Base-by-base conservation (phyloP, 2,888 invertebrate genomes). In the Byasa hedistus region DNA sequence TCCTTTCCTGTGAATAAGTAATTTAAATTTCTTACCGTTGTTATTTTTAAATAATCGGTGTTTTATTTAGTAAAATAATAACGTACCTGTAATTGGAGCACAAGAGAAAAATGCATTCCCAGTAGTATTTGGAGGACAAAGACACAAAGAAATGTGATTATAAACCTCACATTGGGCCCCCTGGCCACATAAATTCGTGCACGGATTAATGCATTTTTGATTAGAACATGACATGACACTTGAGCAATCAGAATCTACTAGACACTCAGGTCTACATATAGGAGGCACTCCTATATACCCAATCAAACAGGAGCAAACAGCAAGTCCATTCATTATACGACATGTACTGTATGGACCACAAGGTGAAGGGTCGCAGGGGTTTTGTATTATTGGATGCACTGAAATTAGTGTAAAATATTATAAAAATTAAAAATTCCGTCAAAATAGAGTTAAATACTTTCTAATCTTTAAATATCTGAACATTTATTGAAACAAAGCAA, bases 301-400 rank as follows among this genome's bases (percentile, higher is more conserved):
- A 58, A 95, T 93, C 32, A 95, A 80, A 80, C 97, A 97, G 70
- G 95, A 94, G 78, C 97, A 97, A 36, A 95, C 88, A 0, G 95
- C 95, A 79, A 92, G 92, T 27, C 91, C 89, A 66, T 89, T 91
- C 24, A 84, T 74, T 71, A 90, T 89, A 57, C 90, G 89, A 76
- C 97, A 97, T 15, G 94, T 85, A 21, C 96, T 95, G 80, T 96
- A 95, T 3, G 94, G 93, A 36, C 97, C 97, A 81, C 97, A 97
- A n/a, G 96, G 96, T 24, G 94, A 93, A 58, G 95, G 95, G 73
- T 92, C 91, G 76, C 95, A 95, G 94, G 94, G 76, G 93, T 84
- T 69, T 76, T 87, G 78, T 62, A 73, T 79, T 70, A 79, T 81
- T 57, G 77, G 75, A 60, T 70, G 58, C 57, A 72, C 89, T 89